phyloP scores from a whole-genome alignment of 2,113 vertebrate genomes.

The Ia io region DNA sequence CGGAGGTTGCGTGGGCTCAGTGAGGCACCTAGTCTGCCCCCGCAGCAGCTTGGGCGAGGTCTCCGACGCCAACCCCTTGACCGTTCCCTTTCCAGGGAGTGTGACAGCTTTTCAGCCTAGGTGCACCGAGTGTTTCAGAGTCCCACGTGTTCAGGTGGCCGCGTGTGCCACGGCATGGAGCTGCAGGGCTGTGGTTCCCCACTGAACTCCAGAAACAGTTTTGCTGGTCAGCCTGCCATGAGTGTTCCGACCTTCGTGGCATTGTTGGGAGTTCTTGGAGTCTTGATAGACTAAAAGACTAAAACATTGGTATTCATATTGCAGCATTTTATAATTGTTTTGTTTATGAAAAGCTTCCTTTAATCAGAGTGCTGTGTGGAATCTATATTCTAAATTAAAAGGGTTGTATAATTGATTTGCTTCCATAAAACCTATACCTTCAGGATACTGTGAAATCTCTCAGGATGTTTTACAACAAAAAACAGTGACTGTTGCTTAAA shows the following conservation, averaged over 20 bases:
- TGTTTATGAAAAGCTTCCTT: background rate
- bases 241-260: background rate
- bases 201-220: background rate
- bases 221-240: background rate
- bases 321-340: background rate
- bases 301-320: background rate
- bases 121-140: background rate
- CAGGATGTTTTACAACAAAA: background rate
- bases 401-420: background rate
- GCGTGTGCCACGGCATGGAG: rapidly evolving
- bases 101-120: background rate
- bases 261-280: background rate
- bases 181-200: background rate
- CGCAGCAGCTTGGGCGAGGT: background rate
- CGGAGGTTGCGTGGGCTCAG: background rate
- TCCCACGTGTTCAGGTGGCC: background rate
- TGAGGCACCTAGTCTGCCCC: background rate
- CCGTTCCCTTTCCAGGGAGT: no score
- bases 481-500: background rate
- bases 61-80: no score
- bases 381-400: background rate
- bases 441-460: background rate
- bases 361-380: background rate
- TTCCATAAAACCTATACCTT: background rate
- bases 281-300: background rate